Base-by-base conservation (phyloP, 2,113 vertebrate genomes). In the Dicaeum eximium region DNA sequence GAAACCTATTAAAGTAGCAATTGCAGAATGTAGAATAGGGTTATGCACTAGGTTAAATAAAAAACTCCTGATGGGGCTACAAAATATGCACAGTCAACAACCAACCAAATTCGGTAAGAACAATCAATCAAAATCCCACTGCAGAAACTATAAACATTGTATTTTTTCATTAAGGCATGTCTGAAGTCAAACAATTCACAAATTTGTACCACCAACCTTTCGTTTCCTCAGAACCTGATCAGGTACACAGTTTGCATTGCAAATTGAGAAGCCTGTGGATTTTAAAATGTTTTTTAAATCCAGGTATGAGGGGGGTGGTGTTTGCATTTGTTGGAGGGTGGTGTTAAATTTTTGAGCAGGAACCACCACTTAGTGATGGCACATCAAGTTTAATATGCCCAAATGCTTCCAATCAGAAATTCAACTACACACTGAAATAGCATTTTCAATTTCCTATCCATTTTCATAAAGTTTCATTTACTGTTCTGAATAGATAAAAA, bases 381-480 rank as follows among this genome's bases (percentile, higher is more conserved):
- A 93, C 15, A 82, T 56, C 35, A 61, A 28, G 35, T 85, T 85
- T 85, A 90, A 85, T 82, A 93, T 31, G 7, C 53, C 11, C n/a
- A 81, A 87, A 90, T 7, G 7, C 28, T 67, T 75, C 45, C 44
- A 72, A 90, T 79, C 61, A 85, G 28, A 82, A 85, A 80, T 53
- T 75, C 85, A 90, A 88, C 87, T 44, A 85, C 14, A 42, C 44
- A 74, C 40, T 51, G 12, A 92, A 90, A 92, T 18, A 60, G 38
- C 31, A 45, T 40, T 96, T 95, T 91, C 87, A 48, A 44, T 79
- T 86, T 88, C 64, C 44, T 74, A 93, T 10, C 7, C 35, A 33
- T 88, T 91, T 93, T 86, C 28, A 15, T 62, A 33, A 90, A 90
- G 56, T 86, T 92, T 80, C 57, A 89, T 90, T 96, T 81, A 83